Base-by-base conservation (phyloP, 2,888 invertebrate genomes). In the Philhelius pedissequus region DNA sequence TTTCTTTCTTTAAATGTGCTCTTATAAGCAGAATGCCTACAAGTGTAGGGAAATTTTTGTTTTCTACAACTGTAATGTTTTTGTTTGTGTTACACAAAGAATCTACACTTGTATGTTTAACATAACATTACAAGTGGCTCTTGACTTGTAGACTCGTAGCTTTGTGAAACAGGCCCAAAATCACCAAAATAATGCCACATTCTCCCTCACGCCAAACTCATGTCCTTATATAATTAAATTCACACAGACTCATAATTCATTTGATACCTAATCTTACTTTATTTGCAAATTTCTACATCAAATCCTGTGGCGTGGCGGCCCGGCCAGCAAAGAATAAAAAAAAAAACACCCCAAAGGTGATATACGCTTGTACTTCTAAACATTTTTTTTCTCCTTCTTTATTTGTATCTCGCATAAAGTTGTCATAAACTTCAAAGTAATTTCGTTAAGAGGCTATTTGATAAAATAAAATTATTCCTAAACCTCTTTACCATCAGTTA, bases 381-480 rank as follows among this genome's bases (percentile, higher is more conserved):
- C 9, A 9, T 18, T 9, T 54, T 54, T 30, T 54, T 54, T 8
- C 1, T 2, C n/a, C 11, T 15, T 25, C 25, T n/a, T 1, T 4
- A 7, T 20, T 9, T 9, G 6, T 20, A 30, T 20, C 32, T 48
- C 62, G 40, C 69, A 50, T 48, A 70, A 64, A 76, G 64, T 32
- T 43, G 64, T 66, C 76, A 77, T 81, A 80, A 80, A 77, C 81
- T 81, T 71, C 40, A 76, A 81, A 77, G 70, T 71, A 81, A 81
- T 81, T 81, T 71, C 35, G 77, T 58, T 71, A 81, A 81, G 66
- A 81, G 77, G 70, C 77, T 45, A 77, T 81, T 77, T 52, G 56
- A 66, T 71, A 71, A 77, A 71, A 54, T 48, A 52, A 77, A 70
- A 77, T 30, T 45, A 27, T 30, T 18, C 22, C 18, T 27, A 30